Base-by-base conservation (phyloP, 2,888 invertebrate species). In the Perdita meconis region DNA sequence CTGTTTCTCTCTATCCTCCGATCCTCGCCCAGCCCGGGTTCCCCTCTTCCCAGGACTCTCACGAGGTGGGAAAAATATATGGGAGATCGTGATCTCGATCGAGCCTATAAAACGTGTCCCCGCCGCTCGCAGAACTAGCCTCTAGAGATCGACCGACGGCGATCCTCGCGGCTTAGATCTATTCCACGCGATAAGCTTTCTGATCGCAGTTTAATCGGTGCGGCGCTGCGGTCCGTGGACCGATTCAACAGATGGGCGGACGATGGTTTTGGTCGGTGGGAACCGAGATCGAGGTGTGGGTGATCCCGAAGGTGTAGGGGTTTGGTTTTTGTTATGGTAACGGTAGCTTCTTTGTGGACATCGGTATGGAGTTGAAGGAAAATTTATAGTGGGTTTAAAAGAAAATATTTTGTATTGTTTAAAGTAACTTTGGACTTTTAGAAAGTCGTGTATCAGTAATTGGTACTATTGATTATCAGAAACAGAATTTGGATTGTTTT, bases 31-130 rank as follows among this genome's bases (percentile, higher is more conserved):
- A 16, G n/a, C 40, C 24, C 55, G 38, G 63, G 51, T 16, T 3
- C 47, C 10, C 47, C 47, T 47, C 47, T 47, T 47, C 47, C 47
- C 47, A 47, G 47, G 30, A 19, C 47, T 19, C 22, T 10, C n/a
- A n/a, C 19, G 67, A 79, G 67, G 71, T 81, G 71, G 71, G 68
- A 76, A 75, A 78, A 79, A 77, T 79, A 79, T 77, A 77, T 64
- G 72, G 78, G 79, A 83, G 87, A 88, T 88, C 85, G 81, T 80
- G 84, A 88, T 88, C 86, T 78, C 83, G 86, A 87, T 86, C 86
- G 67, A 64, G 71, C 36, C 66, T 71, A 65, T 82, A 72, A 82
- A 82, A 79, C 82, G 83, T 82, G 82, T 83, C 83, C 65, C 59
- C 59, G 63, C 36, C 44, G 53, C 65, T 69, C 69, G 71, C 71